Base-by-base conservation (phyloP, 2,113 vertebrate species). In the Sander vitreus region DNA sequence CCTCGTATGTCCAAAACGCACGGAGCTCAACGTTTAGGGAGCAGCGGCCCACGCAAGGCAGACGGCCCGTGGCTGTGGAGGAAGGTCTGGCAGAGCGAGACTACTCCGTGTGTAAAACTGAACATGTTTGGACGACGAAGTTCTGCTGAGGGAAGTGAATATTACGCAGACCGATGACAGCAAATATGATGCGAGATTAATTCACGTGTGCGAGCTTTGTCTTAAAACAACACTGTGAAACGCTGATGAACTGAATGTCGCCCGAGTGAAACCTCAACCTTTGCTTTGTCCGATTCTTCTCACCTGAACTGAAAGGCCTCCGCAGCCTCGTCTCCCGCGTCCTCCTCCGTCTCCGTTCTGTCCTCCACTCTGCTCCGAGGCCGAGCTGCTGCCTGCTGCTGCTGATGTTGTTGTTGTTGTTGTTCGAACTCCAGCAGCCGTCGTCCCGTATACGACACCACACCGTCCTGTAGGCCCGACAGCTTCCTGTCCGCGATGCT, bases 401-500 rank as follows among this genome's bases (percentile, higher is more conserved):
- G 80, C 3, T 30, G 11, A 7, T 27, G 55, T 25, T 25, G 23
- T 58, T 27, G 43, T 6, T 81, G 79, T 0, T 68, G 84, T 6
- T 87, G 74, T 10, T 89, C 93, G 25, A 96, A 93, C 70, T 94
- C 94, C 88, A 97, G 92, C 73, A 97, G 94, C 27, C 89, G 95
- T 11, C 96, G 93, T 15, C 92, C 94, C 0, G 92, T 89, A 1
- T 83, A 94, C 15, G 91, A 81, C 7, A 87, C 79, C 51, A 82
- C 85, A 3, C 60, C 58, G 9, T 93, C 94, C 88, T 93, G 86
- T 0, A 91, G 78, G 9, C 50, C 79, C 0, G 92, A 30, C 84
- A 94, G 57, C 76, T 95, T 94, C 63, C 90, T 95, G 88, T 97
- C 96, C 5, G 87, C 95, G 92, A 97, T 96, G 86, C 97, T 97